Evolutionary conservation across 2,113 vertebrate genomes (phyloP).

Genomic region (Dipodomys merriami): DNA sequence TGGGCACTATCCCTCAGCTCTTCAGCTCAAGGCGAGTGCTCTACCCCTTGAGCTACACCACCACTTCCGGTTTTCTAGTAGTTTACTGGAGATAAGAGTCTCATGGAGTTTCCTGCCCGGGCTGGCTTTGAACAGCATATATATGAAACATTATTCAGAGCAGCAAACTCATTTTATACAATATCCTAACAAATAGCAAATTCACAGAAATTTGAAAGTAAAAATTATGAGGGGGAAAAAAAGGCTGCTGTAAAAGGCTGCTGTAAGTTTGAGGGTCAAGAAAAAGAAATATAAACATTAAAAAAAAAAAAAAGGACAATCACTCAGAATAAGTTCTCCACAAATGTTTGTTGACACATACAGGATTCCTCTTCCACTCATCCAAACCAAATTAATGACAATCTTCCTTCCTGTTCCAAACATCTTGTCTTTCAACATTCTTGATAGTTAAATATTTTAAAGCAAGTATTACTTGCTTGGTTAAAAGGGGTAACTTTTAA

Average conservation of each 20-base stretch:
- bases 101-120: no score
- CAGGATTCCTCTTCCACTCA: background rate
- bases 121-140: background rate
- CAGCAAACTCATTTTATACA: conserved; percentile 32
- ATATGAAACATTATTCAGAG: conserved; percentile 25
- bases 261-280: background rate
- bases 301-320: conserved; percentile 50
- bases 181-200: conserved; percentile 61
- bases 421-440: conserved; percentile 53
- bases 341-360: conserved; percentile 71
- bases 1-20: no score
- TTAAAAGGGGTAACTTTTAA: conserved; percentile 27
- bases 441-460: conserved; percentile 41
- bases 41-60: no score
- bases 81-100: no score
- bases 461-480: conserved; percentile 25
- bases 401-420: conserved; percentile 55
- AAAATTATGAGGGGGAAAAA: background rate
- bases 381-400: conserved; percentile 37
- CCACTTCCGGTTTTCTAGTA: no score
- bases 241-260: background rate
- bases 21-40: no score
- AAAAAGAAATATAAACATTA: background rate
- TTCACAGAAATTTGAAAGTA: conserved; percentile 37
- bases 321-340: conserved; percentile 56